Evolutionary conservation across 2,888 invertebrate genomes (phyloP).

Genomic region (Acrobasis repandana): DNA sequence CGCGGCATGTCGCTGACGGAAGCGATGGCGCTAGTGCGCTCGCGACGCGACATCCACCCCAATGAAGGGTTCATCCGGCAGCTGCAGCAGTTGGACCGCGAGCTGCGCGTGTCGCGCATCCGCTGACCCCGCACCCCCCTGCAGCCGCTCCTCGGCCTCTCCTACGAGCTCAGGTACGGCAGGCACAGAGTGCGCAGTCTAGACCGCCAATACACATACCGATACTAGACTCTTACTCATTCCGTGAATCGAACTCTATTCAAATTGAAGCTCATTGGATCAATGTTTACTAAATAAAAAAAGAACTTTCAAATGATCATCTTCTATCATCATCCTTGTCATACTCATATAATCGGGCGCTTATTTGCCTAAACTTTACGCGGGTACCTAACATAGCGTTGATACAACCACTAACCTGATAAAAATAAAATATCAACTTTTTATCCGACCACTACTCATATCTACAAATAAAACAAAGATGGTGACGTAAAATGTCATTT

Average conservation of each 20-base stretch:
- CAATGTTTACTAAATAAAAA: too few species aligned
- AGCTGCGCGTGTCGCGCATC: slow-evolving; percentile 78
- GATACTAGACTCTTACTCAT: slow-evolving; percentile 32
- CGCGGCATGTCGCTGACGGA: slow-evolving; percentile 88
- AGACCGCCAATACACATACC: slow-evolving; percentile 58
- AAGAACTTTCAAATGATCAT: too few species aligned
- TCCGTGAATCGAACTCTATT: neutral
- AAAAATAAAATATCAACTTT: too few species aligned
- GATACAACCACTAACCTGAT: too few species aligned
- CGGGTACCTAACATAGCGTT: too few species aligned
- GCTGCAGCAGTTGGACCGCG: slow-evolving; percentile 86
- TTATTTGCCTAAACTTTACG: too few species aligned
- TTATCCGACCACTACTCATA: too few species aligned
- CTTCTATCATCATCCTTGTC: too few species aligned
- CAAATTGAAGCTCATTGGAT: neutral
- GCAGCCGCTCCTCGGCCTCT: slow-evolving; percentile 51
- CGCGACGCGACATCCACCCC: slow-evolving; percentile 88
- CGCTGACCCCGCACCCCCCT: slow-evolving; percentile 70
- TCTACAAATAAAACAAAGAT: too few species aligned
- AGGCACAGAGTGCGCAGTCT: slow-evolving; percentile 64
- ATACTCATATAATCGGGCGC: too few species aligned
- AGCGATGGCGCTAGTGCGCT: slow-evolving; percentile 87
- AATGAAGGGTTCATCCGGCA: slow-evolving; percentile 92
- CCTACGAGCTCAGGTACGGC: slow-evolving; percentile 45
- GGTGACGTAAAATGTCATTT: too few species aligned